Percentiles rank a stretch among this genome's conserved stretches.
Evolutionary conservation across 1,140 invertebrate genomes (phyloP).

Genomic region (Melanaphis sacchari): DNA sequence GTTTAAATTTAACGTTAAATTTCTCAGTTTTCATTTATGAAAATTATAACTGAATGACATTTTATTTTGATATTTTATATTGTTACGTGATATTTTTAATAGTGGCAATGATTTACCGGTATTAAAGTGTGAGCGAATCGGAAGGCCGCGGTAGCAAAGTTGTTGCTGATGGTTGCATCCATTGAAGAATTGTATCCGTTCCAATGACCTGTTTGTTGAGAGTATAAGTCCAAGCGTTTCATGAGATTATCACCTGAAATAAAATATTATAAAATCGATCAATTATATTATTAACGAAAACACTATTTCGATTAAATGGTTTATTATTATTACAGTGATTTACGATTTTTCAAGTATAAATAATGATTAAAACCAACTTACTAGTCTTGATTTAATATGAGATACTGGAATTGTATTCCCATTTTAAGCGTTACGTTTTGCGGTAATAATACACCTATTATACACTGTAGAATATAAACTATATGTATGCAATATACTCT

Average conservation of each 20-base stretch:
- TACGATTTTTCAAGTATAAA: background rate
- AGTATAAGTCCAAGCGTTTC: slow-evolving; percentile 69
- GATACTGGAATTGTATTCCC: background rate
- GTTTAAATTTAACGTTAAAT: background rate
- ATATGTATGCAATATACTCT: background rate
- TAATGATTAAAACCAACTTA: background rate
- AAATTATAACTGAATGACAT: background rate
- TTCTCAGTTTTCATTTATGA: background rate
- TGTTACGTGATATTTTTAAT: no score
- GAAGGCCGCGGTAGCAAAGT: slow-evolving; percentile 89
- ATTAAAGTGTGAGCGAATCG: slow-evolving; percentile 90
- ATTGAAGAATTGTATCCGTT: slow-evolving; percentile 74
- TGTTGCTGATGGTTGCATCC: slow-evolving; percentile 86
- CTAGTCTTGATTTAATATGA: background rate
- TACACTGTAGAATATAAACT: background rate
- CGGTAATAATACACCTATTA: background rate
- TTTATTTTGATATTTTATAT: background rate
- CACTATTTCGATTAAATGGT: background rate
- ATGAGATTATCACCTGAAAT: slow-evolving; percentile 68
- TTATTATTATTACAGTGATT: background rate
- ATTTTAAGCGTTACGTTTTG: background rate
- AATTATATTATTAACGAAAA: background rate
- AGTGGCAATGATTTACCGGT: slow-evolving; percentile 65
- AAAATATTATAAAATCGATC: background rate
- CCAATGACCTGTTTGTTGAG: slow-evolving; percentile 69